These are phyloP conservation scores for Clusia tigrina DNA, from an alignment of 2,888 invertebrate species.

Conservation along the genomic window DNA sequence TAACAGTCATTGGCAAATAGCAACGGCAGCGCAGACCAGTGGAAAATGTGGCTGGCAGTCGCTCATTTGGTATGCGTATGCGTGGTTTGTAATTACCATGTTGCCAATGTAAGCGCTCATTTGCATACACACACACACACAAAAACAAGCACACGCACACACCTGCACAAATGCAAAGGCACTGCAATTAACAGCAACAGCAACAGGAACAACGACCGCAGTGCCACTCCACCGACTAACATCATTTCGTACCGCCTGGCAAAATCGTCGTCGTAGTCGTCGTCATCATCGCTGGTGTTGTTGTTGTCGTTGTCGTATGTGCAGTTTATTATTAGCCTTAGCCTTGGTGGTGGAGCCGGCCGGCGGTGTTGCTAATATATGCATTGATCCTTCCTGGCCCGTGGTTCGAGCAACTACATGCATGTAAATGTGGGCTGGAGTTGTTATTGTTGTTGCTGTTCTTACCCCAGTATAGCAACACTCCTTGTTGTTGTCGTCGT, in stretches of 20 bases:
- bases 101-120: constrained; percentile 31
- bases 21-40: background rate
- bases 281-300: too few relatives aligned
- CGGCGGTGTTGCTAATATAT: constrained; percentile 6
- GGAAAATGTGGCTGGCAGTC: background rate
- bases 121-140: too few relatives aligned
- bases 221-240: constrained; percentile 1
- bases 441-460: constrained; percentile 8
- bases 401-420: background rate
- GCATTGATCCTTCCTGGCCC: constrained; percentile 17
- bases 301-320: too few relatives aligned
- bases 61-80: constrained; percentile 39
- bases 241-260: background rate
- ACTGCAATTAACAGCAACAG: constrained; percentile 15
- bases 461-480: background rate
- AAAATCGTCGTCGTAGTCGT: too few relatives aligned
- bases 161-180: too few relatives aligned
- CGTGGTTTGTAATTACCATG: constrained; percentile 40
- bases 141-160: too few relatives aligned
- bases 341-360: constrained; percentile 7
- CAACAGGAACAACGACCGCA: background rate
- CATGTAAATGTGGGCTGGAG: background rate
- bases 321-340: constrained; percentile 20
- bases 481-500: constrained; percentile 9
- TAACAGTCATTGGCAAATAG: background rate